Evolutionary conservation across 2,888 invertebrate species (phyloP).

Genomic region (Acanthosepion pharaonis): DNA sequence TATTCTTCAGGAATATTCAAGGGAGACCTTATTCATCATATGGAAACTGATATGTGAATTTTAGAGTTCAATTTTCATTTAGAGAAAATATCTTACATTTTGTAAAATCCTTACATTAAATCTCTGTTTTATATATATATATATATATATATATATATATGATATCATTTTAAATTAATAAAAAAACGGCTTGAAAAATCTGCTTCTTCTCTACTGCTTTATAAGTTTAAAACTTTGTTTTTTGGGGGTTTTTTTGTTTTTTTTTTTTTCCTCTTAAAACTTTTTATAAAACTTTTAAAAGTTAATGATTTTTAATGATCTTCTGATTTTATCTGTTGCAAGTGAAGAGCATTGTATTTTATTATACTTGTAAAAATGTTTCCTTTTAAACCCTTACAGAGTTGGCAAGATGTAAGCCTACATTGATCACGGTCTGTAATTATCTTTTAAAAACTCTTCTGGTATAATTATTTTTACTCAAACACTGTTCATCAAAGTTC

Average conservation of each 20-base stretch:
- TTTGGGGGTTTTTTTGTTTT: neutral
- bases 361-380: neutral
- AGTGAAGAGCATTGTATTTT: neutral
- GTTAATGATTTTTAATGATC: neutral
- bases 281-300: neutral
- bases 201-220: neutral
- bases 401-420: neutral
- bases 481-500: neutral
- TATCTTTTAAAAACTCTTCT: neutral
- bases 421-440: neutral
- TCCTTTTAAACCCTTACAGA: neutral
- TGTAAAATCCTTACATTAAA: no score
- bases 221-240: neutral
- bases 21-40: no score
- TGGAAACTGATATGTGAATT: no score
- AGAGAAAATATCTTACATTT: no score
- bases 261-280: no score
- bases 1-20: no score
- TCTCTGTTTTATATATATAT: no score
- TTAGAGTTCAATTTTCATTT: no score
- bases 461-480: neutral
- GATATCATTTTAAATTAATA: neutral
- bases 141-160: no score
- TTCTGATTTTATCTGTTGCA: neutral
- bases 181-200: neutral